Base-by-base conservation (phyloP, 2,113 vertebrate species). In the Gymnocephalus cernua region DNA sequence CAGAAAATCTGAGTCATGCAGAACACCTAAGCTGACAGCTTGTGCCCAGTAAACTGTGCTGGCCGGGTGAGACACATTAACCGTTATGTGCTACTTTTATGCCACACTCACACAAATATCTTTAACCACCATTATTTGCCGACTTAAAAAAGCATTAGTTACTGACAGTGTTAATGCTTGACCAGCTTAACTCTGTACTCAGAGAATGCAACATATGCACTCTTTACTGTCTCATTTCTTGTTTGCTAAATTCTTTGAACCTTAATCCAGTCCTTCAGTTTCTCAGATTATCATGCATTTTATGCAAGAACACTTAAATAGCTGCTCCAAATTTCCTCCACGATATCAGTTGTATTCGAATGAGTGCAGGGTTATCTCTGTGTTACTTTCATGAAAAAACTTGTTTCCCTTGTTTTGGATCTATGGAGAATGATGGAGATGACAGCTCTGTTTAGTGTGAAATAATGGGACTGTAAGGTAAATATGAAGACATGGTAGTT, bases 1-100 rank as follows among this genome's bases (percentile, higher is more conserved):
- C 83, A 91, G 86, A 92, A 93, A 85, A 86, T 91, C 83, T 93
- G 93, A 94, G 89, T 93, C 94, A 94, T 88, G 79, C 87, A 84
- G 91, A 91, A 88, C 85, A 74, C 83, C 88, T 79, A 75, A 92
- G 72, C 76, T 83, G 84, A 88, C 84, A 90, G 83, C 68, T 77
- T 51, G 58, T 87, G 67, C 71, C 59, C 67, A 84, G 63, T 68
- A 71, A 86, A 77, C 79, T 76, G 64, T 48, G 67, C 11, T 19
- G 32, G 51, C 53, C 64, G 69, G 81, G 65, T 62, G 66, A 81
- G 66, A 71, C 86, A 69, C 74, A 74, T 45, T 32, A 77, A 61
- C 62, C 2, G 23, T 68, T 84, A 64, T 82, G 77, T 87, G 63
- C 62, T 75, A 71, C 79, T 77, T 85, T 54, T n/a, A 54, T 87